Evolutionary conservation across 2,797 vertebrate species (phyloP).

Genomic region (Chelon auratus): DNA sequence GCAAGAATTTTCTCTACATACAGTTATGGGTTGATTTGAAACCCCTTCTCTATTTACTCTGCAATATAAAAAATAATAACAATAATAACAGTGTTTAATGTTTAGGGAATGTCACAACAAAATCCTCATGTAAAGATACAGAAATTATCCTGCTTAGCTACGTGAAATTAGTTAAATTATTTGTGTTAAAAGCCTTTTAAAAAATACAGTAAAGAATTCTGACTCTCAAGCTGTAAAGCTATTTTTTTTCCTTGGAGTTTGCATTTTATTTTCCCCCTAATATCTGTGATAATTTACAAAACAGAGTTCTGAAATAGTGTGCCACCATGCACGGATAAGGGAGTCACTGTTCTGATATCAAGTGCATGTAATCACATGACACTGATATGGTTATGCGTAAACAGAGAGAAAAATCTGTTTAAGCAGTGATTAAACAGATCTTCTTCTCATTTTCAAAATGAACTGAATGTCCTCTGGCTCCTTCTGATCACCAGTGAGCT

Average conservation of each 20-base stretch:
- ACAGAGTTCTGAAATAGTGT: neutral
- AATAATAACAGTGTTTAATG: no score
- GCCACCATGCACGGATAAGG: neutral
- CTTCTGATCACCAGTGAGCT: slow-evolving; percentile 40
- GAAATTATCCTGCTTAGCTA: neutral
- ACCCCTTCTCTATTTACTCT: neutral
- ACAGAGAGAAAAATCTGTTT: neutral
- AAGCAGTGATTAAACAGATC: slow-evolving; percentile 1
- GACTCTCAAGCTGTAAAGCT: neutral
- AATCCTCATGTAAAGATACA: neutral
- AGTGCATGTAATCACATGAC: slow-evolving; percentile 15
- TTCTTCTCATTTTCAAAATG: slow-evolving; percentile 15
- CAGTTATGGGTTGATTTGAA: neutral
- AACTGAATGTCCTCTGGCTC: slow-evolving; percentile 11
- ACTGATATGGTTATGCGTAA: slow-evolving; percentile 5
- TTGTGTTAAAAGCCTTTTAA: no score
- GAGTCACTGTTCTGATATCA: slow-evolving; percentile 5
- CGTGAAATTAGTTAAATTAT: no score
- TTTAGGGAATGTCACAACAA: no score
- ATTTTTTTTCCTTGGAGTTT: neutral
- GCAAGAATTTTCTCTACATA: neutral
- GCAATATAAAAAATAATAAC: neutral
- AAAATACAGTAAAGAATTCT: no score
- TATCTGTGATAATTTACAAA: neutral
- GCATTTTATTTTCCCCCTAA: neutral